Evolutionary conservation across 2,888 invertebrate genomes (phyloP).

Genomic region (Epirrita christyi): DNA sequence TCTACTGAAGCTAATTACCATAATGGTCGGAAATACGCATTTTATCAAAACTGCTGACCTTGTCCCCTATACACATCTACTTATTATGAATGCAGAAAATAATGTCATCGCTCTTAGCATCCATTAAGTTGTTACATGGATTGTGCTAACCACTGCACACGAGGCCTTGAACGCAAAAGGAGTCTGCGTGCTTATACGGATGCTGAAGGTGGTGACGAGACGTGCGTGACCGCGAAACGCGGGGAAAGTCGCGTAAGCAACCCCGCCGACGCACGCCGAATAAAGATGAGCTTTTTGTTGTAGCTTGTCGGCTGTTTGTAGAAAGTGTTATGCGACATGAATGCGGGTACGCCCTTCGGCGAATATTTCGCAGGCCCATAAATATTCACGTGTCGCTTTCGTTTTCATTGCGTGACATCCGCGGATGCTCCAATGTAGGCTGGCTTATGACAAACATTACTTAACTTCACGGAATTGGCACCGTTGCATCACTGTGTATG

Average conservation of each 20-base stretch:
- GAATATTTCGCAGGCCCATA: conserved; percentile 80
- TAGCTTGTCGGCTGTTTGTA: conserved; percentile 66
- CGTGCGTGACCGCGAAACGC: conserved; percentile 57
- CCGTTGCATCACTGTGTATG: conserved; percentile 61
- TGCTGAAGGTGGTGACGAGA: conserved; percentile 52
- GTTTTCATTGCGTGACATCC: conserved; percentile 72
- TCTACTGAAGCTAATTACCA: conserved; percentile 29
- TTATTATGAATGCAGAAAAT: conserved; percentile 38
- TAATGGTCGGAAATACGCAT: conserved; percentile 39
- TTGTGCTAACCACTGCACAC: conserved; percentile 46
- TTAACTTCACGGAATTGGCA: conserved; percentile 66
- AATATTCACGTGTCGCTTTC: conserved; percentile 79
- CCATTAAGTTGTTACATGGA: conserved; percentile 49
- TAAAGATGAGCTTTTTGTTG: conserved; percentile 80
- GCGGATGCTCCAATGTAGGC: conserved; percentile 48
- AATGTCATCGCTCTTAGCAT: conserved; percentile 37
- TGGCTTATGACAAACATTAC: conserved; percentile 73
- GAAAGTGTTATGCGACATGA: conserved; percentile 70
- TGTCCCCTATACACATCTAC: conserved; percentile 38
- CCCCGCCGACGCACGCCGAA: conserved; percentile 64
- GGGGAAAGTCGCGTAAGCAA: conserved; percentile 75
- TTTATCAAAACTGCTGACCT: conserved; percentile 39
- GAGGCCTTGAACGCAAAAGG: conserved; percentile 58
- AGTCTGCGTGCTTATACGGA: conserved; percentile 54
- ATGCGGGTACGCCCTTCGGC: conserved; percentile 83